A percentile compares a stretch with the other conserved stretches of the same genome.
phyloP scores from a whole-genome alignment of 2,888 invertebrate species.

The Xanthorhoe designata region DNA sequence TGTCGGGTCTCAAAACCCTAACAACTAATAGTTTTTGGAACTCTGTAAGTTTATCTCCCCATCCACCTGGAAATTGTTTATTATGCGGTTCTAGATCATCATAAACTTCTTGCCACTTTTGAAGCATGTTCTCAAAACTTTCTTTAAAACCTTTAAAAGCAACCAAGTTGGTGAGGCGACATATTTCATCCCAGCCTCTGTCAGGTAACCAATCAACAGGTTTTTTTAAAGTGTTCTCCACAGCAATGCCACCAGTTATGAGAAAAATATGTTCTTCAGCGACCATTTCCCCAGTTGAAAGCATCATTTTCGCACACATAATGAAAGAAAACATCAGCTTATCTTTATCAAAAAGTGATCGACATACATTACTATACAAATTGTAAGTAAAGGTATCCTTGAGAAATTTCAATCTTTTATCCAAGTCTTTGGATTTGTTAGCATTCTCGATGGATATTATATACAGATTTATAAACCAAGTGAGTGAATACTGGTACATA shows the following conservation, averaged over 20 bases:
- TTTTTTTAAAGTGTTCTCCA: conserved; percentile 88
- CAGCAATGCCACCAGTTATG: conserved; percentile 90
- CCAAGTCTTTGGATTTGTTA: conserved; percentile 89
- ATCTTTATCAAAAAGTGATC: conserved; percentile 94
- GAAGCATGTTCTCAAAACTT: conserved; percentile 79
- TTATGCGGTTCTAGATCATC: conserved; percentile 89
- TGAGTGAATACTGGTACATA: conserved; percentile 95
- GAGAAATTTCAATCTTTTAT: conserved; percentile 89
- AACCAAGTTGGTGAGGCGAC: conserved; percentile 85
- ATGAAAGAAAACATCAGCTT: conserved; percentile 93
- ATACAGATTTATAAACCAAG: conserved; percentile 95
- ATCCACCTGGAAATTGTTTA: conserved; percentile 86
- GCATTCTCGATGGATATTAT: conserved; percentile 91
- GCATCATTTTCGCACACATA: conserved; percentile 89
- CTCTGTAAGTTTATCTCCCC: conserved; percentile 85
- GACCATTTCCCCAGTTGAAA: conserved; percentile 85
- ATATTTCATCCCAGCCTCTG: conserved; percentile 93
- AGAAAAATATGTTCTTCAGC: conserved; percentile 89
- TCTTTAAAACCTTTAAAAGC: conserved; percentile 84
- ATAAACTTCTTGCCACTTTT: conserved; percentile 88
- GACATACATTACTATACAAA: conserved; percentile 92
- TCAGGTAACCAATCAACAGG: conserved; percentile 90
- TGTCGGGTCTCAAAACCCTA: conserved; percentile 91
- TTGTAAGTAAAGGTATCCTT: conserved; percentile 92
- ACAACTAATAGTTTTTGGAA: conserved; percentile 91